A percentile compares a stretch with the other conserved stretches of the same genome.
These are phyloP conservation scores for Drosophila mauritiana DNA, from an alignment of 1,140 invertebrate genomes.

Conservation along the genomic window DNA sequence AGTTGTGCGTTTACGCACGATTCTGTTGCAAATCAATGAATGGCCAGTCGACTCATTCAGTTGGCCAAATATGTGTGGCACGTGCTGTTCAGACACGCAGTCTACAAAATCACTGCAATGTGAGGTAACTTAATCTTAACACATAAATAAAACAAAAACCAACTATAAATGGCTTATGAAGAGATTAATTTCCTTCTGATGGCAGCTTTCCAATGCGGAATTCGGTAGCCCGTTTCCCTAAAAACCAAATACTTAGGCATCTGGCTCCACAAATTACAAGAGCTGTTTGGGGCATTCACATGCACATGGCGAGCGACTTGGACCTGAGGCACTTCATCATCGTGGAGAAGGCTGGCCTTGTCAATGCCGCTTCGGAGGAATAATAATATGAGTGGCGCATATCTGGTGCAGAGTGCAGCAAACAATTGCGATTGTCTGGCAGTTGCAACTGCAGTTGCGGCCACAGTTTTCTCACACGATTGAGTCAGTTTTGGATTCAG, in stretches of 20 bases:
- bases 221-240: conserved; percentile 16
- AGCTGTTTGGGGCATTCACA: conserved; percentile 32
- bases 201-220: conserved; percentile 2
- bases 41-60: conserved; percentile 10
- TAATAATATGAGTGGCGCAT: conserved; percentile 75
- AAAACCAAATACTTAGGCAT: conserved; percentile 44
- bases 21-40: conserved; percentile 47
- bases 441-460: conserved; percentile 46
- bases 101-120: background rate
- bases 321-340: conserved; percentile 32
- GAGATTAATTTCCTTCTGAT: conserved; percentile 5
- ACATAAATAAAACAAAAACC: no score
- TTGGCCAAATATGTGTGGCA: conserved; percentile 8
- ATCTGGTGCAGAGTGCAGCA: conserved; percentile 65
- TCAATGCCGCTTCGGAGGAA: conserved; percentile 73
- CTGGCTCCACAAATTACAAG: conserved; percentile 45
- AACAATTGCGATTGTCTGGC: conserved; percentile 74
- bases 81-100: conserved; percentile 9
- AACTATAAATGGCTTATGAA: no score
- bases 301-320: conserved; percentile 3
- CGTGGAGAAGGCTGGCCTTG: conserved; percentile 63
- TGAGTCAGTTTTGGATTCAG: conserved; percentile 40
- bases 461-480: conserved; percentile 59
- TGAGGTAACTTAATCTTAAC: no score
- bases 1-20: conserved; percentile 78